Evolutionary conservation across 2,888 invertebrate genomes (phyloP).

Genomic region (Mycalesis mineus): DNA sequence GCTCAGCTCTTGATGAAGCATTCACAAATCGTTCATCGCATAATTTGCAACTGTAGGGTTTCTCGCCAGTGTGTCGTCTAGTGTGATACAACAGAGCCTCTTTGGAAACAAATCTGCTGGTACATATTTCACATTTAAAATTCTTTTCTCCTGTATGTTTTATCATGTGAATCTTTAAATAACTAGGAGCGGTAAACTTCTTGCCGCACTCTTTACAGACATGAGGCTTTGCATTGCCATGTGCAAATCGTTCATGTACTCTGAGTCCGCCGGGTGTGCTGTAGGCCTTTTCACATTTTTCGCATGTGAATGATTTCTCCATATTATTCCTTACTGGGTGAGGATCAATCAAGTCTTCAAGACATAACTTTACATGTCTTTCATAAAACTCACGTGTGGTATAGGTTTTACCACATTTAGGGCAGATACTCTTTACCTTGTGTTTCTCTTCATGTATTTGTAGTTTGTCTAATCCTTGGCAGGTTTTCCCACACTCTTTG

Average conservation of each 20-base stretch:
- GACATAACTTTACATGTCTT: slow-evolving; percentile 59
- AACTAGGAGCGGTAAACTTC: slow-evolving; percentile 67
- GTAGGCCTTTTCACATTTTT: slow-evolving; percentile 60
- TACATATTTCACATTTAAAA: slow-evolving; percentile 59
- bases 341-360: slow-evolving; percentile 52
- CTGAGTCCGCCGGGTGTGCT: slow-evolving; percentile 60
- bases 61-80: slow-evolving; percentile 66
- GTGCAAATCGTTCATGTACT: slow-evolving; percentile 61
- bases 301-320: slow-evolving; percentile 49
- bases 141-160: slow-evolving; percentile 68
- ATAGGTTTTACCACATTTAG: slow-evolving; percentile 63
- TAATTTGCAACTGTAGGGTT: slow-evolving; percentile 58
- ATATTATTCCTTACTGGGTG: slow-evolving; percentile 58
- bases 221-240: slow-evolving; percentile 62
- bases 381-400: slow-evolving; percentile 56
- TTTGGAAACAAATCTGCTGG: slow-evolving; percentile 59
- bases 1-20: slow-evolving; percentile 66
- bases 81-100: slow-evolving; percentile 66
- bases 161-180: slow-evolving; percentile 59
- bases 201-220: slow-evolving; percentile 59
- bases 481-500: slow-evolving; percentile 60
- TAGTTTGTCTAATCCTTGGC: slow-evolving; percentile 48
- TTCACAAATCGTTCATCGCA: slow-evolving; percentile 66
- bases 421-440: slow-evolving; percentile 49
- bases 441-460: slow-evolving; percentile 58